These are phyloP conservation scores for Tetranychus piercei DNA, from an alignment of 2,888 invertebrate species.

Conservation along the genomic window DNA sequence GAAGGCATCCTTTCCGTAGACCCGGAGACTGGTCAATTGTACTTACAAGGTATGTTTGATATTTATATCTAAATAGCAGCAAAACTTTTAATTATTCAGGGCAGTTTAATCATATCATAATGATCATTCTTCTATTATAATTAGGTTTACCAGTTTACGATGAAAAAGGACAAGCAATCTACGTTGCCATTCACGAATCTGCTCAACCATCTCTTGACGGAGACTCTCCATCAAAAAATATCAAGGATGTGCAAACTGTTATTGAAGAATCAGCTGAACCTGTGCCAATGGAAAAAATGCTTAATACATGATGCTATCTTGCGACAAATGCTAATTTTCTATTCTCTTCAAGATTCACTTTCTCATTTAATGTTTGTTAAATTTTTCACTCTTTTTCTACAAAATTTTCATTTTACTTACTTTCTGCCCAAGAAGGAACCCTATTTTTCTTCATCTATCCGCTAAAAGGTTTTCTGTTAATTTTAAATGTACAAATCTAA, in stretches of 20 bases:
- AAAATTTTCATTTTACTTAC: neutral
- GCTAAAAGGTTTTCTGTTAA: neutral
- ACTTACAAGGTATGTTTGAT: neutral
- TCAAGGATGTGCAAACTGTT: neutral
- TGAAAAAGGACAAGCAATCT: slow-evolving; percentile 5
- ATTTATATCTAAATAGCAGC: neutral
- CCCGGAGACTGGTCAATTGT: neutral
- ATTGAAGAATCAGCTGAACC: neutral
- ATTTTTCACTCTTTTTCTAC: neutral
- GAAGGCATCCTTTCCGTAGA: neutral
- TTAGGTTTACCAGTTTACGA: neutral
- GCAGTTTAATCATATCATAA: too few relatives aligned
- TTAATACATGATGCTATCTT: too few relatives aligned
- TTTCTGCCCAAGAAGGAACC: too few relatives aligned
- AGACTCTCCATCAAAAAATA: neutral
- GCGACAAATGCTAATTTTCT: too few relatives aligned
- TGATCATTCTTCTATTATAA: neutral
- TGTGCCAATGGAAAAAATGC: neutral
- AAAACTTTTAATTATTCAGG: neutral
- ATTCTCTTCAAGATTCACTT: too few relatives aligned
- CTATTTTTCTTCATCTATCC: neutral
- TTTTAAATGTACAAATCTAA: neutral
- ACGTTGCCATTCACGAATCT: neutral
- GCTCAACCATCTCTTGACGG: neutral
- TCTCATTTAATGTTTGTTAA: too few relatives aligned